phyloP scores from a whole-genome alignment of 23 tunicate species.

The Oikopleura albicans region DNA sequence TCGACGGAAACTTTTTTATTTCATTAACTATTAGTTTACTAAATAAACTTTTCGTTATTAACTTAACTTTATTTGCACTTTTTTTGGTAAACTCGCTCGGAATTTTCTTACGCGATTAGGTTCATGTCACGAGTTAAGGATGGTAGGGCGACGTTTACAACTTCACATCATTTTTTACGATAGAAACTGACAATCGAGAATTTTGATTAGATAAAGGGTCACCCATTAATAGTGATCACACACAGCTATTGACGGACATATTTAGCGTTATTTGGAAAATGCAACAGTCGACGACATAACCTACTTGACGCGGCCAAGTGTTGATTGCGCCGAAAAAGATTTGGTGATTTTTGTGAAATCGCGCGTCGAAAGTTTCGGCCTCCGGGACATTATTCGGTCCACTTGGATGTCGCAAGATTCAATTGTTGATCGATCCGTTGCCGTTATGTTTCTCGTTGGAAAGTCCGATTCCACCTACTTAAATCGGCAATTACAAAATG shows the following conservation, averaged over 20 bases:
- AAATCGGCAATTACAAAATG: neutral
- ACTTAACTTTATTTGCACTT: neutral
- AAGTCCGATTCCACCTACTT: neutral
- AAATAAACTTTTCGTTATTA: neutral
- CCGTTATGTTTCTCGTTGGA: neutral
- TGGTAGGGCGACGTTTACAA: too few relatives aligned
- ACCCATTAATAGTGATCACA: too few relatives aligned
- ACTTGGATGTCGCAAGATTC: neutral
- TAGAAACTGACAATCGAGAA: too few relatives aligned
- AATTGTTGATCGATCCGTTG: neutral
- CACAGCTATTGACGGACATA: too few relatives aligned
- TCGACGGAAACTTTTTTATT: too few relatives aligned
- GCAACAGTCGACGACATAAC: neutral
- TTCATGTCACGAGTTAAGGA: too few relatives aligned
- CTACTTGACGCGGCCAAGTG: neutral
- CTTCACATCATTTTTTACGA: too few relatives aligned
- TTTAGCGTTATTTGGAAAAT: constrained; percentile 7
- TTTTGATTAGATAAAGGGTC: too few relatives aligned
- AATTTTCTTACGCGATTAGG: too few relatives aligned
- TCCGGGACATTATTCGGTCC: neutral
- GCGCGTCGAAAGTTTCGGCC: constrained; percentile 4
- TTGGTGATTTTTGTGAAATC: neutral
- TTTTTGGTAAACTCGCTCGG: too few relatives aligned
- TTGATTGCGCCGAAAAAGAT: neutral
- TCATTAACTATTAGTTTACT: too few relatives aligned